Evolutionary conservation across 2,888 invertebrate species (phyloP).

Genomic region (Schizotus pectinicornis): DNA sequence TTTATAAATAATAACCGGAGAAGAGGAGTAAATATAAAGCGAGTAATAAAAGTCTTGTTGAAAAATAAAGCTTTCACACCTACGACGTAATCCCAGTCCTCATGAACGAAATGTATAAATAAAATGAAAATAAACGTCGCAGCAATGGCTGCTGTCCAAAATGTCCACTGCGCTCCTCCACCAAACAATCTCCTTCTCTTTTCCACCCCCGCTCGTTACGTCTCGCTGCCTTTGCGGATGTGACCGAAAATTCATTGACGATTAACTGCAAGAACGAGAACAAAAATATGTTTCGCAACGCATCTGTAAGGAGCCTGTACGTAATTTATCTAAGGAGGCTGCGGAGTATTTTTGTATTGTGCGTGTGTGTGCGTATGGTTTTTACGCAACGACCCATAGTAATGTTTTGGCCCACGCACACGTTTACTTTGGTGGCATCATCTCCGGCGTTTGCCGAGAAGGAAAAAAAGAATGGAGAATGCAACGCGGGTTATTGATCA

Average conservation of each 20-base stretch:
- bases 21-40: conserved; percentile 11
- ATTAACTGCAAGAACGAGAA: conserved; percentile 32
- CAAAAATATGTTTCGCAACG: conserved; percentile 45
- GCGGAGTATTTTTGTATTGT: conserved; percentile 25
- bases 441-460: neutral
- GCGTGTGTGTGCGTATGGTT: conserved; percentile 20
- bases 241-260: neutral
- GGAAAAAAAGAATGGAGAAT: neutral
- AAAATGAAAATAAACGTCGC: conserved; percentile 37
- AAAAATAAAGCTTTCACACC: conserved; percentile 29
- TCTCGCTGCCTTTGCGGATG: no score
- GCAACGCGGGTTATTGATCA: neutral
- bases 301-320: conserved; percentile 31
- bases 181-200: conserved; percentile 1
- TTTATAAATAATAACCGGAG: conserved; percentile 7
- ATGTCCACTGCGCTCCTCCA: conserved; percentile 26
- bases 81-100: conserved; percentile 37
- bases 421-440: no score
- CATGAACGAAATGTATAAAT: conserved; percentile 40
- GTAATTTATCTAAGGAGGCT: conserved; percentile 29
- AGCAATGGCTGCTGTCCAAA: conserved; percentile 43
- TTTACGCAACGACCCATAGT: conserved; percentile 8
- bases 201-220: neutral
- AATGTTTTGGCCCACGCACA: conserved; percentile 11
- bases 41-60: conserved; percentile 17